Evolutionary conservation across 2,113 vertebrate species (phyloP).

Genomic region (Chunga burmeisteri): DNA sequence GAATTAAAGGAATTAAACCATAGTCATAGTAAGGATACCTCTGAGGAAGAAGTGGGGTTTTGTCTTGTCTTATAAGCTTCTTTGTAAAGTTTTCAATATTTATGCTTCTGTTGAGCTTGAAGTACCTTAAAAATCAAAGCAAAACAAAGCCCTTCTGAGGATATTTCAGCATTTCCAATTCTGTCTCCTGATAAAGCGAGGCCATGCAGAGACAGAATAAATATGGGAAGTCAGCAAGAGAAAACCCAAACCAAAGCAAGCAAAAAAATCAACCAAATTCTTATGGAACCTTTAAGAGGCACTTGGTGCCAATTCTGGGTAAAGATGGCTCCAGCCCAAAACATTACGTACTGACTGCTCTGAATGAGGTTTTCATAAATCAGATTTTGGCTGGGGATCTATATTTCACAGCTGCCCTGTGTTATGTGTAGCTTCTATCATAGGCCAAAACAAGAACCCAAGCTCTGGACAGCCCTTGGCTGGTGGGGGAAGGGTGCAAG

Average conservation of each 20-base stretch:
- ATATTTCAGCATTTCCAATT: background rate
- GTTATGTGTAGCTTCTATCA: background rate
- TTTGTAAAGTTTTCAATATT: background rate
- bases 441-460: background rate
- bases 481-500: background rate
- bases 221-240: background rate
- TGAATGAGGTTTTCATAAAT: conserved; percentile 50
- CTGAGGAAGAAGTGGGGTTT: background rate
- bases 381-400: background rate
- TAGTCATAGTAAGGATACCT: background rate
- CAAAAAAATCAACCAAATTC: background rate
- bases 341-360: background rate
- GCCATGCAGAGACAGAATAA: background rate
- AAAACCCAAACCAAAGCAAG: background rate
- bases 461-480: background rate
- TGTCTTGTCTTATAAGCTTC: background rate
- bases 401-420: conserved; percentile 20
- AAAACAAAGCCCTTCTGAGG: background rate
- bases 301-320: background rate
- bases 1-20: background rate
- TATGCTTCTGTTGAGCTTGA: background rate
- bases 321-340: conserved; percentile 39
- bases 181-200: background rate
- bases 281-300: background rate
- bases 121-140: background rate